These are phyloP conservation scores for Lampris incognitus DNA, from an alignment of 2,113 vertebrate genomes.

Conservation along the genomic window DNA sequence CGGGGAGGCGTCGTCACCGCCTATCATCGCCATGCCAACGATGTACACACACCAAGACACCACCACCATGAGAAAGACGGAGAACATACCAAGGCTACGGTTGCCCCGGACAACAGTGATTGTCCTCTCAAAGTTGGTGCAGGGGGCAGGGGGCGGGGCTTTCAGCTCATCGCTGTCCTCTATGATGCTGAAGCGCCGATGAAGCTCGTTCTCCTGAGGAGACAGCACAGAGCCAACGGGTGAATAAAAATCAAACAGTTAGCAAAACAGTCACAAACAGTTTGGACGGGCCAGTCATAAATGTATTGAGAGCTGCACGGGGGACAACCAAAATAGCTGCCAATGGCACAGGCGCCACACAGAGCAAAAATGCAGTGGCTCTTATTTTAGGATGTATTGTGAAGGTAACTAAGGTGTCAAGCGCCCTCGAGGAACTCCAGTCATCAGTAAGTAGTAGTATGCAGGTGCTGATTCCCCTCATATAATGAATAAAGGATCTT, in stretches of 20 bases:
- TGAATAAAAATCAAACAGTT: slow-evolving; percentile 12
- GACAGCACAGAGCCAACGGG: neutral
- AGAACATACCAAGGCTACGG: slow-evolving; percentile 93
- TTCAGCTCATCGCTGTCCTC: slow-evolving; percentile 63
- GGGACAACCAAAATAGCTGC: no score
- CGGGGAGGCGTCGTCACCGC: slow-evolving; percentile 59
- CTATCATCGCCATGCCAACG: slow-evolving; percentile 70
- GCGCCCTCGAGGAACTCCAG: neutral
- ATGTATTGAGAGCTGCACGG: no score
- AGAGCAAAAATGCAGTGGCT: no score
- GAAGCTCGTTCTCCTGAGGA: slow-evolving; percentile 77
- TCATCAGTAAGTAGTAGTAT: neutral
- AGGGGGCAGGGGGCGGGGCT: slow-evolving; percentile 62
- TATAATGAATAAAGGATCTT: neutral
- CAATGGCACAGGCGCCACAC: no score
- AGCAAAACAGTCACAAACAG: no score
- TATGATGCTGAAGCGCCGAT: slow-evolving; percentile 71
- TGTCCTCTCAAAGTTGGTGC: slow-evolving; percentile 86
- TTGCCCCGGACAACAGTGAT: slow-evolving; percentile 94
- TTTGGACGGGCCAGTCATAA: neutral
- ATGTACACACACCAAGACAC: slow-evolving; percentile 76
- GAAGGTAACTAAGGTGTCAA: neutral
- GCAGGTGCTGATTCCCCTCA: neutral
- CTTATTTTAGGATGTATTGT: neutral
- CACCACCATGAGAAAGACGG: slow-evolving; percentile 68